Evolutionary conservation across 2,888 invertebrate species (phyloP).

Genomic region (Eretmocerus hayati): DNA sequence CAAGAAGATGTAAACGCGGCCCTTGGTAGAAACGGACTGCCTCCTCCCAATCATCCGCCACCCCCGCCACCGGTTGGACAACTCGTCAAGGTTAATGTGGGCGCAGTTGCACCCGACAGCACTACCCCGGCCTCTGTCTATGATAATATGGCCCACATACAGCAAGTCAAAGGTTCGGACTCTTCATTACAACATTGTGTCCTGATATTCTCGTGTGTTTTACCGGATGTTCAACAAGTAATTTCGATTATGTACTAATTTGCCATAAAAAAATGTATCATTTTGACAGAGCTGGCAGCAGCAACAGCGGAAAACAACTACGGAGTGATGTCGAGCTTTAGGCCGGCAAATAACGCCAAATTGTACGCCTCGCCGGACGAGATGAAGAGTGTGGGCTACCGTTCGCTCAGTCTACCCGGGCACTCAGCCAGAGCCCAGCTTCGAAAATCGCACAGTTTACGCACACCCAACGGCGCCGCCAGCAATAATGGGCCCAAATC

Average conservation of each 20-base stretch:
- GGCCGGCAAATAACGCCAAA: slow-evolving; percentile 77
- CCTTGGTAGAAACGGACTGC: slow-evolving; percentile 52
- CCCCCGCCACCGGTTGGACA: slow-evolving; percentile 72
- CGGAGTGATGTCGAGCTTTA: slow-evolving; percentile 77
- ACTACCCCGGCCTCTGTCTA: slow-evolving; percentile 43
- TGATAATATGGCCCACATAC: slow-evolving; percentile 45
- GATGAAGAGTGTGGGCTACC: slow-evolving; percentile 65
- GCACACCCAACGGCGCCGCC: slow-evolving; percentile 44
- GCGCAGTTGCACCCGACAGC: slow-evolving; percentile 39
- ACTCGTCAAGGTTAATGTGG: slow-evolving; percentile 62
- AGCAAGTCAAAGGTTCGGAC: slow-evolving; percentile 48
- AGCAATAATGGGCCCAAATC: slow-evolving; percentile 38
- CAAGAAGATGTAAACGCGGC: slow-evolving; percentile 61
- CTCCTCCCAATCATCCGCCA: slow-evolving; percentile 76
- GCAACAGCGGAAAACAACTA: slow-evolving; percentile 45
- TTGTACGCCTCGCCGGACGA: slow-evolving; percentile 86
- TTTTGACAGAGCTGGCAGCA: slow-evolving; percentile 42
- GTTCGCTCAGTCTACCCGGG: slow-evolving; percentile 51
- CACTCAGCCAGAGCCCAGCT: slow-evolving; percentile 54
- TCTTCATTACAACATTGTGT: no score
- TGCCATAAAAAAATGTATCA: neutral
- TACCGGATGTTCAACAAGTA: neutral
- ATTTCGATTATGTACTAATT: no score
- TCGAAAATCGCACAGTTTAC: slow-evolving; percentile 58
- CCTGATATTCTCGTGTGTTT: no score